phyloP scores from a whole-genome alignment of 1,140 invertebrate genomes.

The Galleria mellonella region DNA sequence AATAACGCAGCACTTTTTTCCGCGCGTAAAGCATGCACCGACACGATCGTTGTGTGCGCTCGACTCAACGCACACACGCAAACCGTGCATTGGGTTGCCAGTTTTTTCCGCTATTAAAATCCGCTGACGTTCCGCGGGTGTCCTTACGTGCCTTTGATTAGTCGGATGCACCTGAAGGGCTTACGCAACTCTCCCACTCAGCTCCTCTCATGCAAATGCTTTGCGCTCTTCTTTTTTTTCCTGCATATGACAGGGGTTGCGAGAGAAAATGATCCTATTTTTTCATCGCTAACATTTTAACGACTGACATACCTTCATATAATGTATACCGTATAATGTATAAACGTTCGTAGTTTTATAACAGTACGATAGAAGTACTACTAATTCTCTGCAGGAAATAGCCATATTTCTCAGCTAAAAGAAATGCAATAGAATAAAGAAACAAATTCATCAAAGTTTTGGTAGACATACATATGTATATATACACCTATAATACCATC shows the following conservation, averaged over 20 bases:
- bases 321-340: too few species aligned
- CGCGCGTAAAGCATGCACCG: conserved; percentile 71
- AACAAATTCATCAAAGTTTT: too few species aligned
- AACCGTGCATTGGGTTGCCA: conserved; percentile 44
- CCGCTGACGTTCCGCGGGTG: conserved; percentile 22
- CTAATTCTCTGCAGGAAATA: too few species aligned
- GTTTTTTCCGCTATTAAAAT: conserved; percentile 62
- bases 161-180: conserved; percentile 40
- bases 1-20: conserved; percentile 73
- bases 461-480: too few species aligned
- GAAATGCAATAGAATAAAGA: too few species aligned
- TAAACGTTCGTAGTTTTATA: too few species aligned
- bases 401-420: too few species aligned
- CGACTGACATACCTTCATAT: too few species aligned
- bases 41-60: conserved; percentile 22
- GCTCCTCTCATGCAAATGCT: conserved; percentile 11
- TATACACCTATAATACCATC: too few species aligned
- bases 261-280: too few species aligned
- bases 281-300: too few species aligned
- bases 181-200: conserved; percentile 26
- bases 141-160: conserved; percentile 44
- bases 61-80: conserved; percentile 37
- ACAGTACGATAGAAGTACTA: too few species aligned
- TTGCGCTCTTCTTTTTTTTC: not conserved
- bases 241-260: conserved; percentile 2